Conservation (phyloP, 2,888 invertebrate species). For the Lasioglossum villosulum region DNA sequence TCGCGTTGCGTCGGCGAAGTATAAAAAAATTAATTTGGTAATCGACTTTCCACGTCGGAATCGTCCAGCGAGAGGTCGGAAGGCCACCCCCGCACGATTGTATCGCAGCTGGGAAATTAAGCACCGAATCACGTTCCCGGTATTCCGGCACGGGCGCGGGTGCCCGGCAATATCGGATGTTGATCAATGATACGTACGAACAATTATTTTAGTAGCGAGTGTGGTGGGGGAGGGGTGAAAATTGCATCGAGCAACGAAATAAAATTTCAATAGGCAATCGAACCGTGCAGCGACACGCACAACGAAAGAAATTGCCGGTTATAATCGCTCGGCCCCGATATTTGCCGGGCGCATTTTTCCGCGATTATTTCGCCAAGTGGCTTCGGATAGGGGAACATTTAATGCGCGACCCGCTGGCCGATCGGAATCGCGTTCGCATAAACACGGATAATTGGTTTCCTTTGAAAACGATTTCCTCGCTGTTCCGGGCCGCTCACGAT, state of each 20-base stretch:
- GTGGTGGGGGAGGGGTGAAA: conserved; percentile 16
- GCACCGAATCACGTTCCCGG: conserved; percentile 15
- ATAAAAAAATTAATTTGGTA: conserved; percentile 4
- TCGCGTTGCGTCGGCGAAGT: not conserved
- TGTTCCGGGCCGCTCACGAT: not conserved
- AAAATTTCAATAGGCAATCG: conserved; percentile 57
- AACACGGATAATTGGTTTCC: conserved; percentile 56
- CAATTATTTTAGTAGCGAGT: conserved; percentile 44
- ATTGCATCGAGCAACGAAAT: conserved; percentile 43
- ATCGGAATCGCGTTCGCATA: not conserved
- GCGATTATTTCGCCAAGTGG: conserved; percentile 29
- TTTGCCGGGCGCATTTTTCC: conserved; percentile 40
- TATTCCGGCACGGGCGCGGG: not conserved
- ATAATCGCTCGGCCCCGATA: conserved; percentile 47
- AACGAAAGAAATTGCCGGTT: conserved; percentile 47
- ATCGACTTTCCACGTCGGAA: not conserved
- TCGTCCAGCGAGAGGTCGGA: not conserved
- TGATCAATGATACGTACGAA: conserved; percentile 46
- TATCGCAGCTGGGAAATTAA: conserved; percentile 9
- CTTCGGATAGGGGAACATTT: conserved; percentile 38
- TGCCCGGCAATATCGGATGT: conserved; percentile 25
- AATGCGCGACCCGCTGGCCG: conserved; percentile 6
- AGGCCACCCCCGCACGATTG: not conserved
- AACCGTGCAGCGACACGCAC: not conserved
- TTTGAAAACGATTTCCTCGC: conserved; percentile 34